A percentile compares a stretch with the other conserved stretches of the same genome.
Evolutionary conservation across 2,797 vertebrate species (phyloP).

Genomic region (Bryconaethiops microstoma): DNA sequence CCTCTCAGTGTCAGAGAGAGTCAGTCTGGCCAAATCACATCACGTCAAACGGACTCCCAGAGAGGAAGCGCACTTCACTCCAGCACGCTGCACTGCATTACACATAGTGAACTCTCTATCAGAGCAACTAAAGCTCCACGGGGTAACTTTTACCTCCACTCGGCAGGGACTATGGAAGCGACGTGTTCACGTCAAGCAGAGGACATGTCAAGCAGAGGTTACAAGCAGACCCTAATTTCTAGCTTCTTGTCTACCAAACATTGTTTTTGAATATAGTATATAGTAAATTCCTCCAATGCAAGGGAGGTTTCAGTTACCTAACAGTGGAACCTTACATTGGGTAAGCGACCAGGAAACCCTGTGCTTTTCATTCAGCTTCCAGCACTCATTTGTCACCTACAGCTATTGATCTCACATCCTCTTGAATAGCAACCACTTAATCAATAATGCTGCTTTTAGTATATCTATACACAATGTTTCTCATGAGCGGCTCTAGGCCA

Average conservation of each 20-base stretch:
- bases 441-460: conserved; percentile 35
- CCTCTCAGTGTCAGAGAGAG: conserved; percentile 50
- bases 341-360: not conserved
- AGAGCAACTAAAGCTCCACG: conserved; percentile 11
- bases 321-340: not conserved
- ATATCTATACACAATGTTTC: conserved; percentile 5
- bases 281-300: not conserved
- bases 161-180: not conserved
- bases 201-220: conserved; percentile 3
- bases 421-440: conserved; percentile 36
- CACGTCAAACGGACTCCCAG: conserved; percentile 43
- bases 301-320: not conserved
- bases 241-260: not conserved
- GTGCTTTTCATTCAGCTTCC: conserved; percentile 5
- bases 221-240: not conserved
- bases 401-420: conserved; percentile 34
- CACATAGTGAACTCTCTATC: conserved; percentile 41
- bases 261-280: not conserved
- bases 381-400: not conserved
- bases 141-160: conserved; percentile 35
- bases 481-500: not conserved
- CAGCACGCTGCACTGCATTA: conserved; percentile 32
- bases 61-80: conserved; percentile 46
- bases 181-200: not conserved
- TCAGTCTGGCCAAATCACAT: conserved; percentile 48